phyloP scores from a whole-genome alignment of 2,888 invertebrate species.

The Coelinius sp. region DNA sequence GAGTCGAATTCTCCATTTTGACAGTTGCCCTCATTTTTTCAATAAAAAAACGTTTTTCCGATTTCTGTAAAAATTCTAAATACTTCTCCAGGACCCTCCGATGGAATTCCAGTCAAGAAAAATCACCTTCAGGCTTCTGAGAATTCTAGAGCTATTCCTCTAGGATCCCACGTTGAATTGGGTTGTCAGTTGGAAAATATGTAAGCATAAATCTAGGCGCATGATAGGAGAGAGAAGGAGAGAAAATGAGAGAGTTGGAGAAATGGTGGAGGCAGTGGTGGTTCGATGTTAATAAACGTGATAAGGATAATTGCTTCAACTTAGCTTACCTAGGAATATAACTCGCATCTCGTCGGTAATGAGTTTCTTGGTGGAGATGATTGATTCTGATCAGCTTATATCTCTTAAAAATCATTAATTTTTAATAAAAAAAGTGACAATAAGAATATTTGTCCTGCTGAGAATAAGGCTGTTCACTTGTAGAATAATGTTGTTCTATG shows the following conservation, averaged over 20 bases:
- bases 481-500: too few species aligned
- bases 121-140: too few species aligned
- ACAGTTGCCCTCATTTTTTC: too few species aligned
- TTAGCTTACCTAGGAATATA: constrained; percentile 38
- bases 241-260: constrained; percentile 12
- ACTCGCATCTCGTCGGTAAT: constrained; percentile 40
- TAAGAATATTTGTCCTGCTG: too few species aligned
- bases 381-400: not conserved
- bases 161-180: too few species aligned
- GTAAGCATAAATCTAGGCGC: constrained; percentile 4
- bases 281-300: constrained; percentile 56
- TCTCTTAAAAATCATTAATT: not conserved
- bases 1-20: too few species aligned
- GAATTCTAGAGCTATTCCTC: too few species aligned
- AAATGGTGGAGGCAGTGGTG: constrained; percentile 34
- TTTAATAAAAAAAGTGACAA: not conserved
- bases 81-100: too few species aligned
- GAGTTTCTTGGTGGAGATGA: constrained; percentile 35
- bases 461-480: too few species aligned
- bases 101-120: too few species aligned
- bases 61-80: too few species aligned
- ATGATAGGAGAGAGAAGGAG: not conserved
- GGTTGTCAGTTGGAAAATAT: constrained; percentile 30
- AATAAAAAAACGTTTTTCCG: too few species aligned
- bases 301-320: constrained; percentile 55